Evolutionary conservation across 1,140 invertebrate species (phyloP), one percentile per base, ranked within the genome.

Genomic region (Drosophila virilis): DNA sequence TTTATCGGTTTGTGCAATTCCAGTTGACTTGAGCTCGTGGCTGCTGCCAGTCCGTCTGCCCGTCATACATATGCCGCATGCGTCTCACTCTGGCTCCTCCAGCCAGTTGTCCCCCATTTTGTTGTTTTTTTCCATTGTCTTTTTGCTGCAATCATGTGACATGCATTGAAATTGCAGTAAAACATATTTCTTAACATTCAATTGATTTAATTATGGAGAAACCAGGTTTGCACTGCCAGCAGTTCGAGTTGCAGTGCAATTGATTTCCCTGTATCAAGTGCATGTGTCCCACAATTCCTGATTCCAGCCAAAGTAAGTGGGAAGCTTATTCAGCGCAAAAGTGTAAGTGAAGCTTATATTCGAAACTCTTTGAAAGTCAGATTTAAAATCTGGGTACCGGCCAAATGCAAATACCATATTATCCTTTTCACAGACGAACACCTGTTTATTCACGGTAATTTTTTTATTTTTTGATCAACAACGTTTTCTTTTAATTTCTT

Each of bases 1-100:
- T 28, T 5, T 28, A 28, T 28, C 22, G 22, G 22, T 28, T 28
- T 5, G 4, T 28, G 22, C 22, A 50, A 74, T 74, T 83, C 77
- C 65, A 84, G 77, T 84, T 84, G 64, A 65, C 65, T 84, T 66
- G 80, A 77, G 68, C 77, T 74, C 65, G 13, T 62, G 81, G 66
- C 69, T 77, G 68, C 65, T 81, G 69, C 50, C 50, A 71, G 57
- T 13, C 38, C 35, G 38, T 60, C 58, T 62, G 57, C 38, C 67
- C 59, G 33, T 67, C 67, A 61, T 15, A 50, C 61, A 73, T 77
- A 40, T 77, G 58, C 67, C 78, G 80, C 67, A 66, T 43, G 5
- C n/a, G 3, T 9, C 22, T 12, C 43, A 32, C 50, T 22, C 22
- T 38, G 12, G 8, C 40, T 17, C 10, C 32, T 43, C n/a, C 51